Conservation (phyloP, 92 coral and sea anemone genomes). For the Epizoanthus scotinus region DNA sequence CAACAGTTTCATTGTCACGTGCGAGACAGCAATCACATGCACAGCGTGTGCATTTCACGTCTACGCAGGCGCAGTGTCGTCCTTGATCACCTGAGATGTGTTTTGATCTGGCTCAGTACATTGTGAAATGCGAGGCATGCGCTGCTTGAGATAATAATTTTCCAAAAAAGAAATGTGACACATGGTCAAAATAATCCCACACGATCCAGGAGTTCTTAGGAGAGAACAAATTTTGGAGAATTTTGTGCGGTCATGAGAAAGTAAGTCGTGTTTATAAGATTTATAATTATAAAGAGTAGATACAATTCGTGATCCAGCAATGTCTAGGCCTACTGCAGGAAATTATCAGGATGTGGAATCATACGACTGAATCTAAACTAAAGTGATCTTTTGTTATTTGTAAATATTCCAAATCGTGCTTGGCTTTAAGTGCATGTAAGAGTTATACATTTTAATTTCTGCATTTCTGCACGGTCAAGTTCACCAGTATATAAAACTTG, state of each 20-base stretch:
- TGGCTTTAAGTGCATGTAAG: slow-evolving; percentile 23
- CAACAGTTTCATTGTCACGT: neutral
- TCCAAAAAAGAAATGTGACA: neutral
- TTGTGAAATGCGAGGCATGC: slow-evolving; percentile 28
- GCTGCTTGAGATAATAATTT: slow-evolving; percentile 1
- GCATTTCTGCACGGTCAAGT: neutral
- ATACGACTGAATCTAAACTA: neutral
- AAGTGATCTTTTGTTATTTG: neutral
- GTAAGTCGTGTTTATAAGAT: neutral
- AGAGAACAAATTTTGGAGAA: slow-evolving; percentile 1
- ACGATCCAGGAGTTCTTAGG: neutral
- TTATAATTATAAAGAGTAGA: too few relatives aligned
- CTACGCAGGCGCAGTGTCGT: slow-evolving; percentile 23
- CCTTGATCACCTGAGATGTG: slow-evolving; percentile 39
- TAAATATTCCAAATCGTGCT: slow-evolving; percentile 29
- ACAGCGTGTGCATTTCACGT: slow-evolving; percentile 29
- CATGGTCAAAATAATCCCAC: neutral
- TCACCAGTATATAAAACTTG: neutral
- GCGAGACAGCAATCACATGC: slow-evolving; percentile 23
- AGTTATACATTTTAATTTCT: neutral
- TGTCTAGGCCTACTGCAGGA: too few relatives aligned
- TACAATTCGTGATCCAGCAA: too few relatives aligned
- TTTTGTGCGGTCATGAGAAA: slow-evolving; percentile 10
- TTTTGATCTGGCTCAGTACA: slow-evolving; percentile 32
- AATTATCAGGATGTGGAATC: slow-evolving; percentile 35